Evolutionary conservation across 2,888 invertebrate genomes (phyloP).

Genomic region (Polydrusus cervinus): DNA sequence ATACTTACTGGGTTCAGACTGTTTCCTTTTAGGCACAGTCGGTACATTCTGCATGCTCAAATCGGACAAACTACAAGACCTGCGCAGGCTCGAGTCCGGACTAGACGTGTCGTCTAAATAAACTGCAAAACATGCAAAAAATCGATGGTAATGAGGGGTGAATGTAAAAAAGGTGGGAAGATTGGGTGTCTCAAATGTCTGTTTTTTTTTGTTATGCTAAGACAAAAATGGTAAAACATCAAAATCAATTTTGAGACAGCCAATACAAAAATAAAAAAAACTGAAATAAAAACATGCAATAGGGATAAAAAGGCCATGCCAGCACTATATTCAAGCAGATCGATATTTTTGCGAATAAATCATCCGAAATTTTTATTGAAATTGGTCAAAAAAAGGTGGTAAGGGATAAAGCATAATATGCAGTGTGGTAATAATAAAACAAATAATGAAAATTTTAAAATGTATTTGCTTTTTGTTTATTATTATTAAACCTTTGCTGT

Average conservation of each 20-base stretch:
- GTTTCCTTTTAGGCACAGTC: constrained; percentile 65
- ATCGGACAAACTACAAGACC: constrained; percentile 88
- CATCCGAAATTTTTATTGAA: not conserved
- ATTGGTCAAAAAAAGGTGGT: not conserved
- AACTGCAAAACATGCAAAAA: constrained; percentile 66
- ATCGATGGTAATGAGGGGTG: constrained; percentile 31
- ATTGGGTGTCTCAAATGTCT: constrained; percentile 12
- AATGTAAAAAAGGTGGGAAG: constrained; percentile 52
- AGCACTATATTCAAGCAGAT: constrained; percentile 9
- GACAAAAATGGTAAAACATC: too few species aligned
- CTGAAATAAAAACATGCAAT: constrained; percentile 3
- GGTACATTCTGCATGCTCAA: constrained; percentile 69
- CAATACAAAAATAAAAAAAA: constrained; percentile 2
- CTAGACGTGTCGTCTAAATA: constrained; percentile 66
- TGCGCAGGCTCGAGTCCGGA: constrained; percentile 79
- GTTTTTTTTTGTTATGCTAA: too few species aligned
- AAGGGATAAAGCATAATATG: not conserved
- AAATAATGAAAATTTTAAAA: too few species aligned
- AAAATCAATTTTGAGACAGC: constrained; percentile 1
- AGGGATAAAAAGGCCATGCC: constrained; percentile 14
- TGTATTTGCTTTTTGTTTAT: too few species aligned
- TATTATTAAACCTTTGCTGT: too few species aligned
- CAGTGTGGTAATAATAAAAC: too few species aligned
- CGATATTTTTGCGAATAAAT: not conserved
- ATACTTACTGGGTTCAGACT: constrained; percentile 65